Conservation (phyloP, 2,888 invertebrate genomes). For the Drosophila borborema region DNA sequence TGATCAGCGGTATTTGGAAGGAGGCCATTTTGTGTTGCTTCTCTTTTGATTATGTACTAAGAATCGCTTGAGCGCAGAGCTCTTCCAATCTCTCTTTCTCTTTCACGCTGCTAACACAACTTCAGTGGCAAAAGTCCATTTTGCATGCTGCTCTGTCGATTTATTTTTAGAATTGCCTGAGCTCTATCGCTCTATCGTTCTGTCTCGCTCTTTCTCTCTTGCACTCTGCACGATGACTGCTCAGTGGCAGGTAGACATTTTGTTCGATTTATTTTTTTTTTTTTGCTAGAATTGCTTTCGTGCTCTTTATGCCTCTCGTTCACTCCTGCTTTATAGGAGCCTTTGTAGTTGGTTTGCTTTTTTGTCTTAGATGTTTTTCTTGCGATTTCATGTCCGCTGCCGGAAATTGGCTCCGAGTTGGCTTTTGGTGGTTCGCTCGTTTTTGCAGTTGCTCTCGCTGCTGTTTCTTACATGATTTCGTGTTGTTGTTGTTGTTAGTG, state of each 20-base stretch:
- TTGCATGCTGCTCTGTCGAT: slow-evolving; percentile 43
- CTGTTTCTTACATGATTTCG: slow-evolving; percentile 54
- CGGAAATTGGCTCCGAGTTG: slow-evolving; percentile 51
- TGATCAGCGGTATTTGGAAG: slow-evolving; percentile 92
- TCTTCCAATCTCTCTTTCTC: slow-evolving; percentile 2
- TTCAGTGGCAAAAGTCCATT: slow-evolving; percentile 77
- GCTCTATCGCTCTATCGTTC: slow-evolving; percentile 5
- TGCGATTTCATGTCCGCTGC: slow-evolving; percentile 50
- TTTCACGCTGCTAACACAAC: neutral
- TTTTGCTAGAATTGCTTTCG: neutral
- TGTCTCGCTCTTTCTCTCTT: neutral
- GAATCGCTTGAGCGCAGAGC: neutral
- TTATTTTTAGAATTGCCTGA: slow-evolving; percentile 5
- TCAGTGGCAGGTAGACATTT: neutral
- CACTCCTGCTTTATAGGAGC: slow-evolving; percentile 26
- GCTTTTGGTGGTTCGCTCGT: slow-evolving; percentile 36
- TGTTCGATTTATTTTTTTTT: neutral
- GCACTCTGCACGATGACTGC: too few relatives aligned
- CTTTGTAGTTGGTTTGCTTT: slow-evolving; percentile 26
- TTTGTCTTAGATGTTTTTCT: slow-evolving; percentile 26
- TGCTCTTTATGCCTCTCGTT: neutral
- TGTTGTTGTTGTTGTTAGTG: slow-evolving; percentile 64
- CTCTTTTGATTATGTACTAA: slow-evolving; percentile 4
- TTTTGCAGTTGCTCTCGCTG: slow-evolving; percentile 29
- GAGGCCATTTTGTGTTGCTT: slow-evolving; percentile 79